These are phyloP conservation scores for Drosophila bifasciata DNA, from an alignment of 1,140 invertebrate species.

Conservation along the genomic window DNA sequence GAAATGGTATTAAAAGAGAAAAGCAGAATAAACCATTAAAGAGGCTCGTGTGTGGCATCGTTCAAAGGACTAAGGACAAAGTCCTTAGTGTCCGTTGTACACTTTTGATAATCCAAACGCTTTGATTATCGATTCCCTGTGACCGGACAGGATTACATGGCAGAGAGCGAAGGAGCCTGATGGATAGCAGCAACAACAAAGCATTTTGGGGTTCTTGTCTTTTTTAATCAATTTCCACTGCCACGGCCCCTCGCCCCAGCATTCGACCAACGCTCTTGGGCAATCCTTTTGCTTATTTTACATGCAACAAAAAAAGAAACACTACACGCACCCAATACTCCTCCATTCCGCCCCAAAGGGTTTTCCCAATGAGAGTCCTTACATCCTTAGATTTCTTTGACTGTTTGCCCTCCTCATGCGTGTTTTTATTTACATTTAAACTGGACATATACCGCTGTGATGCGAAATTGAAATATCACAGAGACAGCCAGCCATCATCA, in stretches of 20 bases:
- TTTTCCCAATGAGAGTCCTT: constrained; percentile 38
- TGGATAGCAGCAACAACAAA: constrained; percentile 21
- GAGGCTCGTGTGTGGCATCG: constrained; percentile 21
- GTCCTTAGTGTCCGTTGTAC: constrained; percentile 5
- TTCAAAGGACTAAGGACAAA: constrained; percentile 10
- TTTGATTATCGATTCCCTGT: constrained; percentile 43
- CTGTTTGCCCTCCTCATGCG: constrained; percentile 7
- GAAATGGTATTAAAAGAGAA: constrained; percentile 31
- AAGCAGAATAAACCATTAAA: constrained; percentile 46
- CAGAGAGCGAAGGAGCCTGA: background rate
- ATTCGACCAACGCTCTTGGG: constrained; percentile 31
- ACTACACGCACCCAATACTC: too few relatives aligned
- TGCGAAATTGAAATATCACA: background rate
- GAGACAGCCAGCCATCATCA: too few relatives aligned
- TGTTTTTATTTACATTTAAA: constrained; percentile 21
- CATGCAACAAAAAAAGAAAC: constrained; percentile 13
- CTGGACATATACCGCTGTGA: background rate
- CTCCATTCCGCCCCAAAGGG: constrained; percentile 21
- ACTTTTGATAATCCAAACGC: constrained; percentile 52
- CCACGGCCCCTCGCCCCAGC: constrained; percentile 6
- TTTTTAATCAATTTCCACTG: constrained; percentile 76
- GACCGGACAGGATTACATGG: constrained; percentile 42
- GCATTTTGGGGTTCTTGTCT: constrained; percentile 40
- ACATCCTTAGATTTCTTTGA: constrained; percentile 10
- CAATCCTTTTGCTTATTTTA: constrained; percentile 52